These are phyloP conservation scores for Xylota sylvarum DNA, from an alignment of 2,888 invertebrate genomes.

Conservation along the genomic window DNA sequence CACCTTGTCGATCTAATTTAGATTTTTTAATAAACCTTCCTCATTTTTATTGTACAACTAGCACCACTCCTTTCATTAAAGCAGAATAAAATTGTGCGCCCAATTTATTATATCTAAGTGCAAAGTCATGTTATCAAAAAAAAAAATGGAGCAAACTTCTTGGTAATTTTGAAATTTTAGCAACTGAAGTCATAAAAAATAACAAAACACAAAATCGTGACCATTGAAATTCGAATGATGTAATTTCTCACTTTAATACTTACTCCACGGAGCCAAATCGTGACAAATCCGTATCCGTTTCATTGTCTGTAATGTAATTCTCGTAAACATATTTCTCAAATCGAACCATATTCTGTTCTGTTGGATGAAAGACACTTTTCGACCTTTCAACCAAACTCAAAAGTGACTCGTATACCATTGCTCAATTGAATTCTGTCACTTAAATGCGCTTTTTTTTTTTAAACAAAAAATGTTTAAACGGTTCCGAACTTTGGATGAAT, in stretches of 20 bases:
- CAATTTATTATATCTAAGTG: slow-evolving; percentile 8
- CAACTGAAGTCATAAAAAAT: not conserved
- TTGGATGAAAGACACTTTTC: slow-evolving; percentile 78
- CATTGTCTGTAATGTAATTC: slow-evolving; percentile 76
- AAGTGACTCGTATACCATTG: slow-evolving; percentile 78
- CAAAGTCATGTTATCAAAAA: slow-evolving; percentile 11
- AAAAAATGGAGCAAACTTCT: not conserved
- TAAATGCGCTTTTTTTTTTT: not conserved
- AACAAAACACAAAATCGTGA: slow-evolving; percentile 1
- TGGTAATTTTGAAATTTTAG: not conserved
- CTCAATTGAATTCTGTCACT: not conserved
- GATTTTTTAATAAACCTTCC: not conserved
- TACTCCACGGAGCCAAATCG: slow-evolving; percentile 55
- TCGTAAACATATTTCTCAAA: slow-evolving; percentile 78
- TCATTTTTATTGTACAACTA: not conserved
- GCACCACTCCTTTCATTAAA: not conserved
- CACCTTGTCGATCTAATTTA: not conserved
- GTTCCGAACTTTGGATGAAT: not conserved
- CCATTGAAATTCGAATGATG: slow-evolving; percentile 24
- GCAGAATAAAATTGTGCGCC: not conserved
- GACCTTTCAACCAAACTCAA: slow-evolving; percentile 78
- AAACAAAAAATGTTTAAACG: not conserved
- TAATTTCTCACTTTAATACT: slow-evolving; percentile 49
- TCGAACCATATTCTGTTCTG: slow-evolving; percentile 76
- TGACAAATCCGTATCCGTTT: slow-evolving; percentile 53